Conservation (phyloP, 2,888 invertebrate genomes). For the Dione juno region DNA sequence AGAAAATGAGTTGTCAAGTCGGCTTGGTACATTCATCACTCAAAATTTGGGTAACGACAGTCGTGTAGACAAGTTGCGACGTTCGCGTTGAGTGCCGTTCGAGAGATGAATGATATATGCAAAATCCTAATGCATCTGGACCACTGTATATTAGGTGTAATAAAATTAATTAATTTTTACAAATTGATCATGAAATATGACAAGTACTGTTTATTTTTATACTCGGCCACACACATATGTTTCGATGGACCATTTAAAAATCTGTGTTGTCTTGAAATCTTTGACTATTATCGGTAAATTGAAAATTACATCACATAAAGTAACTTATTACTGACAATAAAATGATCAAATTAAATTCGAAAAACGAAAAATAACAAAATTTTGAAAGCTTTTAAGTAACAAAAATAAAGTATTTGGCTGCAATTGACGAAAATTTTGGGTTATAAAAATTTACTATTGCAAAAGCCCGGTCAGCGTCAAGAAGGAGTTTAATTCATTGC, state of each 20-base stretch:
- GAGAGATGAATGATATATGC: constrained; percentile 55
- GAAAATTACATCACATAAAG: constrained; percentile 31
- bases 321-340: constrained; percentile 36
- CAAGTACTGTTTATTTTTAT: constrained; percentile 20
- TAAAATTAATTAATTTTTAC: constrained; percentile 34
- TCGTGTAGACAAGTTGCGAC: constrained; percentile 55
- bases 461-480: constrained; percentile 48
- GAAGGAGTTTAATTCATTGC: constrained; percentile 42
- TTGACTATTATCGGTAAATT: constrained; percentile 22
- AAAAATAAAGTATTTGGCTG: constrained; percentile 55
- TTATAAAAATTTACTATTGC: constrained; percentile 74
- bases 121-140: constrained; percentile 50
- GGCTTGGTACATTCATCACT: constrained; percentile 73
- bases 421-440: constrained; percentile 70
- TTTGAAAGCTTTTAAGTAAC: constrained; percentile 57
- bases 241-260: constrained; percentile 16
- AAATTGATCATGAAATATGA: constrained; percentile 23
- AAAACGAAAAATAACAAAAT: constrained; percentile 50
- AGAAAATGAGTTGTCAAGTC: constrained; percentile 82
- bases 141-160: constrained; percentile 44
- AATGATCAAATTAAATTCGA: constrained; percentile 7
- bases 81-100: constrained; percentile 49
- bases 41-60: constrained; percentile 50
- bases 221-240: constrained; percentile 40
- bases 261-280: constrained; percentile 21